Conservation (phyloP, 2,888 invertebrate species). For the Agrypnus murinus region DNA sequence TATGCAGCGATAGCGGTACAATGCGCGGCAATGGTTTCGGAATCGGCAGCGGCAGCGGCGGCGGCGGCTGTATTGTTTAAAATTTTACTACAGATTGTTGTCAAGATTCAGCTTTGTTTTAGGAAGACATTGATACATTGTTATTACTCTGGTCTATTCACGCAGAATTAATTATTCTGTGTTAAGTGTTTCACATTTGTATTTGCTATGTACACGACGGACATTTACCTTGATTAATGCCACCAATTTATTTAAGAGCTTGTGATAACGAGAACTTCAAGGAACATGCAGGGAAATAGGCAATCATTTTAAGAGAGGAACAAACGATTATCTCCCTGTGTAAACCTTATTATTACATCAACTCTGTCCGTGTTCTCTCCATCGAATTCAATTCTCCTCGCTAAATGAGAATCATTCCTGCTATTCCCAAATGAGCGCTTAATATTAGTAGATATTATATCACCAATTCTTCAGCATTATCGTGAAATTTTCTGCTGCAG, state of each 20-base stretch:
- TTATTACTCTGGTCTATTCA: conserved; percentile 48
- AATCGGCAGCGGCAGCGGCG: too few species aligned
- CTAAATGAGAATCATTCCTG: too few species aligned
- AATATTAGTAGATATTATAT: too few species aligned
- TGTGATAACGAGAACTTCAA: conserved; percentile 35
- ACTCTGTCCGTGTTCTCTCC: too few species aligned
- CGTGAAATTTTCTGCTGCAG: too few species aligned
- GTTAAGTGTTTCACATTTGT: conserved; percentile 48
- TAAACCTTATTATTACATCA: conserved; percentile 14
- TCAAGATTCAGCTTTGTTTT: conserved; percentile 48
- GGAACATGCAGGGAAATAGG: conserved; percentile 26
- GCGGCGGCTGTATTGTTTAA: conserved; percentile 38
- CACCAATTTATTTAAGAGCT: conserved; percentile 45
- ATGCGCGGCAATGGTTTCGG: too few species aligned
- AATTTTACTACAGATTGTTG: conserved; percentile 48
- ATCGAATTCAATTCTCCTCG: conserved; percentile 13
- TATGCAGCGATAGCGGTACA: background rate
- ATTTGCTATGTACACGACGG: conserved; percentile 39
- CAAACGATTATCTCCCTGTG: conserved; percentile 11
- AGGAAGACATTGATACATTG: conserved; percentile 46
- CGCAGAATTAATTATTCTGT: conserved; percentile 47
- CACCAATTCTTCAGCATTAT: too few species aligned
- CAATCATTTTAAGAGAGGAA: conserved; percentile 28
- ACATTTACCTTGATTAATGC: conserved; percentile 49
- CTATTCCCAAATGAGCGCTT: too few species aligned